A percentile compares a stretch with the other conserved stretches of the same genome.
These are phyloP conservation scores for Valencia hispanica DNA, from an alignment of 2,797 vertebrate species.

Conservation along the genomic window DNA sequence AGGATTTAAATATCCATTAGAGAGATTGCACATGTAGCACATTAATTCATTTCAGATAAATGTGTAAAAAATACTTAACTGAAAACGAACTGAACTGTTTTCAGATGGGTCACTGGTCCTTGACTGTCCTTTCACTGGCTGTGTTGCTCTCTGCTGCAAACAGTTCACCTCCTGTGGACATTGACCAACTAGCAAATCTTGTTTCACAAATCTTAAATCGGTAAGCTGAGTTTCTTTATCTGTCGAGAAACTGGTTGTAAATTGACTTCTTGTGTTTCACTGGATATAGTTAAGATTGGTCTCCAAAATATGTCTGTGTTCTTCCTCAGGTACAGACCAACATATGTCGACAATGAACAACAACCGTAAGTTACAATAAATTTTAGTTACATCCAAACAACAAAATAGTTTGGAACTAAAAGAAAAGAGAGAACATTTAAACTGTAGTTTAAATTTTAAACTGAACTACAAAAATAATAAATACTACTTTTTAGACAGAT, in stretches of 20 bases:
- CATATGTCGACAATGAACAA: accelerated
- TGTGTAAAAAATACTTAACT: background rate
- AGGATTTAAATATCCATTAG: no score
- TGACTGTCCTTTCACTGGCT: background rate
- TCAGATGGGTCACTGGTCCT: background rate
- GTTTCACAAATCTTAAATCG: background rate
- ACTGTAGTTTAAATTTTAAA: background rate
- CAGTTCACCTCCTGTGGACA: accelerated
- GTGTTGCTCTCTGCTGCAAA: background rate
- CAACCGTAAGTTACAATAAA: background rate
- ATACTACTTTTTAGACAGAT: background rate
- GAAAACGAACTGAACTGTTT: background rate
- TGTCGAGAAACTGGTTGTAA: background rate
- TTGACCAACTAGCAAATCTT: background rate
- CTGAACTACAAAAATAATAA: background rate
- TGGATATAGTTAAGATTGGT: background rate
- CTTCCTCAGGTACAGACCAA: background rate
- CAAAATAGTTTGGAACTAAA: background rate
- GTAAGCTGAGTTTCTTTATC: background rate
- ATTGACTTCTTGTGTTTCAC: background rate
- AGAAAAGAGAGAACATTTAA: background rate
- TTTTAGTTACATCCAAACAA: background rate
- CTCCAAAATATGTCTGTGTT: background rate
- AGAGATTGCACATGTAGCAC: no score
- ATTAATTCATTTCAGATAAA: background rate